Base-by-base conservation (phyloP, 2,113 vertebrate genomes). In the Falcunculus frontatus region DNA sequence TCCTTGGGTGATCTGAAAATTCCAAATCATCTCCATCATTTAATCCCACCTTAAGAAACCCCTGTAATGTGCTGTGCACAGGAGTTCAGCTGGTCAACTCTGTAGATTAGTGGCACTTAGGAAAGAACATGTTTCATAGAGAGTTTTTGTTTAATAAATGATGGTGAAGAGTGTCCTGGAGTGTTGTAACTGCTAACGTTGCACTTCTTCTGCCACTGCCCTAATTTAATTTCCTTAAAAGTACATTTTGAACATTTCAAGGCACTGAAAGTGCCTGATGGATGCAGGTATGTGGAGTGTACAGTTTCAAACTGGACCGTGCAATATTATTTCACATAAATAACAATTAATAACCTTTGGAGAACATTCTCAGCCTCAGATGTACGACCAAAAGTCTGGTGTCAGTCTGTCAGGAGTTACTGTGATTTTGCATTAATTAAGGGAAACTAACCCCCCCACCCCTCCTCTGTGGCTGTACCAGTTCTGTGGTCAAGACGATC, bases 141-240 rank as follows among this genome's bases (percentile, higher is more conserved):
- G 37, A 74, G 23, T 9, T 89, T 91, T 87, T 87, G 21, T 75
- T 68, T 75, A 78, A 89, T 60, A 78, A 72, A 56, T 78, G 39
- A 53, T 59, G 52, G 39, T 47, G 14, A 75, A 77, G 64, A 59
- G 52, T 52, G 52, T 82, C 52, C 39, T 82, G 15, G 17, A 63
- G 25, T 68, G 39, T 44, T 47, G 15, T 46, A 75, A 67, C 35
- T 65, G 55, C 47, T 89, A 81, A 82, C 1, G 0, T 56, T 84
- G 60, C 69, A 67, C 18, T 83, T 77, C 60, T 52, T 90, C 59
- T 87, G 25, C 57, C 9, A 39, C 27, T 84, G n/a, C 30, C 23
- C 39, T 65, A 27, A 74, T 62, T 93, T 70, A 79, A 85, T 87
- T 89, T 67, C 73, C 44, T 84, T 70, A 23, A 82, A 87, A 79